Evolutionary conservation across 2,113 vertebrate species (phyloP), one percentile per base, ranked within the genome.

Genomic region (Bagarius yarrelli): DNA sequence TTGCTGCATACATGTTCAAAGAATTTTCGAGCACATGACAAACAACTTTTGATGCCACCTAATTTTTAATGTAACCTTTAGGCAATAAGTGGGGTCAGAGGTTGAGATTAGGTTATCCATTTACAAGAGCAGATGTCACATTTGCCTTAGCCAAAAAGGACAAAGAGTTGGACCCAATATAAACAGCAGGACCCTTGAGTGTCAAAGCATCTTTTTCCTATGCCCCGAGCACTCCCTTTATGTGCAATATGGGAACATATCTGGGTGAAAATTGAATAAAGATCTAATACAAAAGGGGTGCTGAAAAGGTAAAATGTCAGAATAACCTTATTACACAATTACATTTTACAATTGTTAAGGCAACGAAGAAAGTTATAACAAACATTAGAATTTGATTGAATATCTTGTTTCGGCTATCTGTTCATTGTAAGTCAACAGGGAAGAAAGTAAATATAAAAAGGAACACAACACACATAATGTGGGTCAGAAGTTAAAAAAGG

Each of bases 101-200:
- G 73, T 73, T 73, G 80, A 52, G 53, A 60, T 64, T 3, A 36
- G 27, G 74, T 78, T 40, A 44, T 74, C 9, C 66, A 67, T 71
- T 56, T 67, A 83, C n/a, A 30, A 74, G 44, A 83, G 73, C 81
- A 85, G 81, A 85, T 85, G 84, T 83, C 84, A 85, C 36, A 56
- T 73, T 59, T 44, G 59, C 72, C 78, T 30, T 36, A 27, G 59
- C 18, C 72, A 44, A 34, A n/a, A 59, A 71, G 66, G 32, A 85
- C 47, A 71, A 80, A 83, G 57, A 71, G 66, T 19, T 8, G 21
- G n/a, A 16, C 15, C n/a, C 60, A 60, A 53, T 78, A 53, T 30
- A 63, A 78, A 27, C 78, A 81, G 81, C 69, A 81, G 78, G 74
- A 40, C 19, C 27, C 63, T n/a, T 71, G 80, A 72, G 52, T 34